Base-by-base conservation (phyloP, 23 tunicate species). In the Ciona savignyi region DNA sequence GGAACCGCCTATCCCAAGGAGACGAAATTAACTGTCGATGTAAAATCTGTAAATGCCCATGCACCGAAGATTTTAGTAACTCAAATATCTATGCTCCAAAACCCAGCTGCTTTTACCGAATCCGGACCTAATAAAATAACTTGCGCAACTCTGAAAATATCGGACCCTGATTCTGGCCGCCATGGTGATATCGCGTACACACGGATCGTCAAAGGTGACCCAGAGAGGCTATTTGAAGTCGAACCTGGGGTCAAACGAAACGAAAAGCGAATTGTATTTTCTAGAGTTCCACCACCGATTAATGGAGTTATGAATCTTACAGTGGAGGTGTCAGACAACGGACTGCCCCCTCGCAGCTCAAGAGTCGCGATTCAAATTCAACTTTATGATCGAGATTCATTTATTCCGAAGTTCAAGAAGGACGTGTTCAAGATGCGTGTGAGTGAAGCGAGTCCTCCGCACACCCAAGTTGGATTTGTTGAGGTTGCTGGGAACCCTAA, bases 391-490 rank as follows among this genome's bases (percentile, higher is more conserved):
- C 29, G 65, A 31, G 56, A 65, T 2, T 33, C 74, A 0, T 34
- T 72, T 15, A 49, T 73, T 33, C 91, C 91, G n/a, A 25, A 72
- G 19, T 85, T 85, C 49, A 30, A 30, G 15, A 0, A 28, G 3
- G 22, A 26, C 30, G n/a, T 62, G 0, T 60, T 51, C 19, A 3
- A 20, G 3, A 24, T 78, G 26, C 35, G 30, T 15, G 72, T 85
- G 22, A 78, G 84, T 67, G 91, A 85, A 78, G 30, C 71, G 6
- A 85, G 91, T 67, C 83, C 80, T 1, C 27, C 28, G 3, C 60
- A 29, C 63, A 78, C 84, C 0, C 79, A 75, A 78, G 71, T 85
- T 24, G 91, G 84, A 0, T 78, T 67, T 62, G 75, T 51, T 2
- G 49, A 70, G 1, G 91, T 73, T 1, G 2, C 68, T 19, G 29